These are phyloP conservation scores for Enteromius fasciolatus DNA, from an alignment of 2,797 vertebrate species.

Conservation along the genomic window DNA sequence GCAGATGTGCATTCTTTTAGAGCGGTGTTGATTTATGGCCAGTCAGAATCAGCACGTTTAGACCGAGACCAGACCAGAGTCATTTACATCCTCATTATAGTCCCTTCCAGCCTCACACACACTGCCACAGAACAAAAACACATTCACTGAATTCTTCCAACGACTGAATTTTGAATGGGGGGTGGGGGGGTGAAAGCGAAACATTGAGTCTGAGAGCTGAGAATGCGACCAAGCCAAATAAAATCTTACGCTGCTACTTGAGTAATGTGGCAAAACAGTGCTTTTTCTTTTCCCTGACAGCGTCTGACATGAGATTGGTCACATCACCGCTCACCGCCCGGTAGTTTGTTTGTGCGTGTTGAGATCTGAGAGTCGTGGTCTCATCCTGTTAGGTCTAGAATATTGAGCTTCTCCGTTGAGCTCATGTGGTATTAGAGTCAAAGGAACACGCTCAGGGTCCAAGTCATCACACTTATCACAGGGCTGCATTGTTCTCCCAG, in stretches of 20 bases:
- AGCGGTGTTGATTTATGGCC: constrained; percentile 54
- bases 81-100: constrained; percentile 60
- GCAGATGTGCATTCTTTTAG: constrained; percentile 72
- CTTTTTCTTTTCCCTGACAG: constrained; percentile 16
- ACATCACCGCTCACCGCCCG: background rate
- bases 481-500: constrained; percentile 56
- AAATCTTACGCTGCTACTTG: constrained; percentile 7
- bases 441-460: constrained; percentile 34
- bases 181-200: background rate
- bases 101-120: constrained; percentile 34
- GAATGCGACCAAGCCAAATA: constrained; percentile 3
- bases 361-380: constrained; percentile 1
- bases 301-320: constrained; percentile 38
- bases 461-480: constrained; percentile 48
- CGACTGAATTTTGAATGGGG: background rate
- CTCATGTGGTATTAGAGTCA: constrained; percentile 24
- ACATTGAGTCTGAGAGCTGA: background rate
- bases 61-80: constrained; percentile 55
- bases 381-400: constrained; percentile 50
- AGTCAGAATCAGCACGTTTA: constrained; percentile 56
- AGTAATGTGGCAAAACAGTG: constrained; percentile 25
- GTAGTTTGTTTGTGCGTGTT: constrained; percentile 32
- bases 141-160: constrained; percentile 32
- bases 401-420: background rate
- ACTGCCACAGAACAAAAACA: constrained; percentile 39